A percentile compares a stretch with the other conserved stretches of the same genome.
phyloP scores from a whole-genome alignment of 1,140 invertebrate species.

The Nylanderia fulva region DNA sequence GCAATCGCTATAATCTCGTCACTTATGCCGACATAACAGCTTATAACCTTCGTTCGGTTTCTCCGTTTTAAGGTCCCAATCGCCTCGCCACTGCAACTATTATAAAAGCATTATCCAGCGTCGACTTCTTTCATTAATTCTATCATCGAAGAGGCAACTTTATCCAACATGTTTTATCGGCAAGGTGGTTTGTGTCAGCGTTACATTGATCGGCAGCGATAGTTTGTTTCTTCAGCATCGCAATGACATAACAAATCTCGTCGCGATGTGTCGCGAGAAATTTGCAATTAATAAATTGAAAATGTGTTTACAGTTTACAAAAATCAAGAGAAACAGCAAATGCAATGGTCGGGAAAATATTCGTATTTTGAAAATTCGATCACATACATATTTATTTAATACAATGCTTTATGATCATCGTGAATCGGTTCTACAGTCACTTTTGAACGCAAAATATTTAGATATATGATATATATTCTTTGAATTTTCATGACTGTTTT shows the following conservation, averaged over 20 bases:
- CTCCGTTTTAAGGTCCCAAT: slow-evolving; percentile 25
- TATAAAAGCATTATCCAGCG: slow-evolving; percentile 12
- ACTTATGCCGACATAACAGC: slow-evolving; percentile 50
- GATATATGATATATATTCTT: too few relatives aligned
- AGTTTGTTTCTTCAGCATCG: background rate
- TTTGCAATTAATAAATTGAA: slow-evolving; percentile 82
- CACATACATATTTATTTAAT: slow-evolving; percentile 85
- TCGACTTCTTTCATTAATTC: slow-evolving; percentile 58
- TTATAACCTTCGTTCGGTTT: slow-evolving; percentile 33
- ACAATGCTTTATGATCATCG: slow-evolving; percentile 81
- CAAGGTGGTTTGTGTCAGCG: background rate
- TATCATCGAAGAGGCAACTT: slow-evolving; percentile 67
- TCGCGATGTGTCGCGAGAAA: slow-evolving; percentile 67
- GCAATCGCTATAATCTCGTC: slow-evolving; percentile 55
- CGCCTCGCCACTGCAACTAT: slow-evolving; percentile 23
- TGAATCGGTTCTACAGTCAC: background rate
- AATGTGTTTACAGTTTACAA: too few relatives aligned
- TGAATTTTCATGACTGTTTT: background rate
- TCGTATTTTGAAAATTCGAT: slow-evolving; percentile 83
- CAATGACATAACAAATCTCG: too few relatives aligned
- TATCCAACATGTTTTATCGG: slow-evolving; percentile 27
- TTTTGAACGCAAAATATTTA: background rate
- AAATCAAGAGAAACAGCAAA: slow-evolving; percentile 74
- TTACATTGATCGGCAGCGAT: slow-evolving; percentile 29
- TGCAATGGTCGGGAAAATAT: slow-evolving; percentile 76